Conservation (phyloP, 1,140 invertebrate species). For the Sesamia nonagrioides region DNA sequence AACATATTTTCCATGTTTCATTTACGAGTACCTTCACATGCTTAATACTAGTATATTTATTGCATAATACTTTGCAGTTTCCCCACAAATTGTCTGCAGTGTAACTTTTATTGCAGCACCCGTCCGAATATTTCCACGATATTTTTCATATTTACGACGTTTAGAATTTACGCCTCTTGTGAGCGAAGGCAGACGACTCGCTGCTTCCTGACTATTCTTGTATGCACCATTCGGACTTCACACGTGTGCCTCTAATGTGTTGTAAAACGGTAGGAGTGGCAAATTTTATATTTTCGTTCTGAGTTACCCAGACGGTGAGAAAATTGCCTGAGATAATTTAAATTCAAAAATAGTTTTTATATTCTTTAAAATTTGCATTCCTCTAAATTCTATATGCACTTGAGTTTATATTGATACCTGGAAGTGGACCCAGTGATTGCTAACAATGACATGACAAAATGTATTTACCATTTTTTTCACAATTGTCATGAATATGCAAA, state of each 20-base stretch:
- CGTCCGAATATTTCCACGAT: conserved; percentile 60
- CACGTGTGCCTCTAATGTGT: conserved; percentile 64
- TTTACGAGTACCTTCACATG: neutral
- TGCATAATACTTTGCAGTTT: conserved; percentile 55
- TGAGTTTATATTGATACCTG: too few relatives aligned
- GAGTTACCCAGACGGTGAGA: neutral
- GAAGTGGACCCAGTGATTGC: too few relatives aligned
- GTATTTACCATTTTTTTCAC: too few relatives aligned
- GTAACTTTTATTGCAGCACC: conserved; percentile 66
- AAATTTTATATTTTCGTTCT: conserved; percentile 48
- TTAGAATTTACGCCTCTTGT: conserved; percentile 78
- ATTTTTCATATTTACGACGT: conserved; percentile 85
- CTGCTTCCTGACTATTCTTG: conserved; percentile 68
- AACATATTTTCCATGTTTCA: too few relatives aligned
- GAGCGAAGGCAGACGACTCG: conserved; percentile 63
- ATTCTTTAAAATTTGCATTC: neutral
- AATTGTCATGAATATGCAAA: too few relatives aligned
- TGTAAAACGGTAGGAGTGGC: conserved; percentile 57
- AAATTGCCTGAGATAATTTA: neutral
- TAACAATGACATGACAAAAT: too few relatives aligned
- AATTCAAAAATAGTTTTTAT: neutral
- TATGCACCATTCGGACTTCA: conserved; percentile 65
- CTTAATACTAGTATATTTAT: neutral
- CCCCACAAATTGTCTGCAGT: conserved; percentile 55
- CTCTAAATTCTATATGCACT: too few relatives aligned